Base-by-base conservation (phyloP, 1,140 invertebrate genomes). In the Anoplophora glabripennis region DNA sequence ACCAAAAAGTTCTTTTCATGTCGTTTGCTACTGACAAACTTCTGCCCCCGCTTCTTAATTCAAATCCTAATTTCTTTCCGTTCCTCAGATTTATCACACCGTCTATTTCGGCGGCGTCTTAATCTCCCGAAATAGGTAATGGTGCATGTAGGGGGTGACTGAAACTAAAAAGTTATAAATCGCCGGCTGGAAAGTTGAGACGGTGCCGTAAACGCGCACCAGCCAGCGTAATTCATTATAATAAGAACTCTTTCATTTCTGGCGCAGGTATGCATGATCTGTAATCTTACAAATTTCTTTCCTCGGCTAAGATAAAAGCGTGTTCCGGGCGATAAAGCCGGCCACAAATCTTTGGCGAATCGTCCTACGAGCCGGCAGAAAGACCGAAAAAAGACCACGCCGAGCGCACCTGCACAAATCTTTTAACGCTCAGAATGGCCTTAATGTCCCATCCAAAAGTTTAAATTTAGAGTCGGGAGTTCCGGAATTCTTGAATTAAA, bases 231-330 rank as follows among this genome's bases (percentile, higher is more conserved):
- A 54, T 54, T 54, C 44, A 54, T 54, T 54, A 54, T 44, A 54
- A 59, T 59, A 59, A 59, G 45, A 66, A 63, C 61, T 64, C 59
- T 66, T 66, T 53, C 61, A 57, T 61, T 64, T 63, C 61, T 44
- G 36, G 51, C 52, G 47, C 65, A 66, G 65, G 53, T 69, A 69
- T 69, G 64, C 68, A 66, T 66, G 66, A 70, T 70, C 66, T 64
- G 61, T 66, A 70, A 68, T 68, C 68, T 66, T 64, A 68, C 69
- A 68, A 69, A 71, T 71, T 71, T 65, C 61, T 64, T 68, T 59
- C 61, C 51, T 41, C 51, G 45, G 37, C 51, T 33, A 57, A 63
- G 64, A 67, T 63, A 71, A 68, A 67, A 59, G 63, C 57, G 59
- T 64, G 67, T 68, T 71, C 67, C 66, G 52, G 59, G 58, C 69